Evolutionary conservation across 2,888 invertebrate species (phyloP).

Genomic region (Volucella inanis): DNA sequence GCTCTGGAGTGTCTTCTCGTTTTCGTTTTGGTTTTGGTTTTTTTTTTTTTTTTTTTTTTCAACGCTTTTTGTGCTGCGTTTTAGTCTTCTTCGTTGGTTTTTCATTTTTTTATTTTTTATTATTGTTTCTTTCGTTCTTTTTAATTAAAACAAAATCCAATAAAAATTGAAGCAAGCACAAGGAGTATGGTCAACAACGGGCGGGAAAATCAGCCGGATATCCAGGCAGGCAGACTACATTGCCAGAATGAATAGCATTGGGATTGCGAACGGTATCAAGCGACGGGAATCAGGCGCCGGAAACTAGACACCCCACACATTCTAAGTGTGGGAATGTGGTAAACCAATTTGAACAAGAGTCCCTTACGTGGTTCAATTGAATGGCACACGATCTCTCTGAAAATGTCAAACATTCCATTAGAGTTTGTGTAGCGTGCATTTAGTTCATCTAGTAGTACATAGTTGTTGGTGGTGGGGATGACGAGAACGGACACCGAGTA

Average conservation of each 20-base stretch:
- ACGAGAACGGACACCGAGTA: not conserved
- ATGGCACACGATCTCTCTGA: constrained; percentile 66
- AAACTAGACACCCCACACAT: not conserved
- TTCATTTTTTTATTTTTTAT: not conserved
- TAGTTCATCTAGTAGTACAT: constrained; percentile 37
- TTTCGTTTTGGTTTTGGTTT: constrained; percentile 9
- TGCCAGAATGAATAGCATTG: constrained; percentile 64
- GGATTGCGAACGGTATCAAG: constrained; percentile 26
- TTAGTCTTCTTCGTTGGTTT: constrained; percentile 1
- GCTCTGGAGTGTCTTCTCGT: constrained; percentile 51
- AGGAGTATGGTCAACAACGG: constrained; percentile 15
- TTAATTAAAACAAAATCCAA: constrained; percentile 75
- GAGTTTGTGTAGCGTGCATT: constrained; percentile 66
- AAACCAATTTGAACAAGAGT: constrained; percentile 65
- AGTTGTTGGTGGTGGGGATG: constrained; percentile 17
- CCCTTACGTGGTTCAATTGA: constrained; percentile 68
- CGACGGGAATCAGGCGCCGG: no score
- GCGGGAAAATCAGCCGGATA: not conserved
- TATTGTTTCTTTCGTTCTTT: constrained; percentile 51
- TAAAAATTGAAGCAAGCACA: constrained; percentile 65
- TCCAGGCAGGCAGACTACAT: constrained; percentile 43
- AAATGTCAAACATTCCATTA: constrained; percentile 72
- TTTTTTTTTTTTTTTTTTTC: not conserved
- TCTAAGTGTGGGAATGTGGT: constrained; percentile 58
- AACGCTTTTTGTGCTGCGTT: not conserved